Conservation (phyloP, 2,888 invertebrate species). For the Scelioninae gen. 2 region DNA sequence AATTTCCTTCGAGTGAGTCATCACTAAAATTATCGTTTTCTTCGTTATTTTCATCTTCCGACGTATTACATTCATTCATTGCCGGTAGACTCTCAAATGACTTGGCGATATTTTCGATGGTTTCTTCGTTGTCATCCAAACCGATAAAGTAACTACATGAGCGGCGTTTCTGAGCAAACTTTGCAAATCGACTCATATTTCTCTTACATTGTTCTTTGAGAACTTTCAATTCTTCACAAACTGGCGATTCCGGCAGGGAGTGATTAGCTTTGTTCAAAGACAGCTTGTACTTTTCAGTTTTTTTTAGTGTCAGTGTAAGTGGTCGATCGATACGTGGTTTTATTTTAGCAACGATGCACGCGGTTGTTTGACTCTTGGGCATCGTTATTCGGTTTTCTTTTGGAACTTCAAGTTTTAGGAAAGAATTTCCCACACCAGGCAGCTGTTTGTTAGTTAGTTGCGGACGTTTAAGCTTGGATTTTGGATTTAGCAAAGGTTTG, state of each 20-base stretch:
- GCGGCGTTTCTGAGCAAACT: constrained; percentile 76
- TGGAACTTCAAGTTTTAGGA: constrained; percentile 66
- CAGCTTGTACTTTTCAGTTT: constrained; percentile 74
- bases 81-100: constrained; percentile 73
- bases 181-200: constrained; percentile 75
- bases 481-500: constrained; percentile 70
- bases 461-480: constrained; percentile 68
- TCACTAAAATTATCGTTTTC: constrained; percentile 86
- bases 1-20: constrained; percentile 83
- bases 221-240: constrained; percentile 84
- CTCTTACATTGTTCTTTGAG: constrained; percentile 69
- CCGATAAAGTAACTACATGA: constrained; percentile 83
- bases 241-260: constrained; percentile 88
- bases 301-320: constrained; percentile 70
- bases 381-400: constrained; percentile 64
- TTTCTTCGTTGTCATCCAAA: constrained; percentile 76
- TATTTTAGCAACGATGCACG: constrained; percentile 67
- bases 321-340: constrained; percentile 67
- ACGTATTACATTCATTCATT: constrained; percentile 68
- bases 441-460: constrained; percentile 69
- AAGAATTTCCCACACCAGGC: constrained; percentile 68
- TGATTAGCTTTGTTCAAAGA: constrained; percentile 76
- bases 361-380: constrained; percentile 70
- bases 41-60: constrained; percentile 75
- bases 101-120: constrained; percentile 68